These are phyloP conservation scores for Opisthocomus hoazin DNA, from an alignment of 2,113 vertebrate species.

Conservation along the genomic window DNA sequence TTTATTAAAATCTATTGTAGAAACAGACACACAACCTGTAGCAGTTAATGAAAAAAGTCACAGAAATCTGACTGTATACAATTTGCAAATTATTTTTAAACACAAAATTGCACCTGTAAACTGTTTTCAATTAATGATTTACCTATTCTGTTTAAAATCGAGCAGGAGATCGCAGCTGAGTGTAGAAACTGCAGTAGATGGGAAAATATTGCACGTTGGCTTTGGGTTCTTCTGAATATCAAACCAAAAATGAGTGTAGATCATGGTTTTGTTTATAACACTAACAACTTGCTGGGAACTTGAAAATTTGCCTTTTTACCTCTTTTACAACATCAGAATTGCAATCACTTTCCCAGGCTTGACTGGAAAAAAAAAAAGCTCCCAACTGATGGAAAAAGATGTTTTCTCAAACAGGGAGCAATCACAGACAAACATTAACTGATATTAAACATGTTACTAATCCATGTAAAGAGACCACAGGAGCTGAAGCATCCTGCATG, in stretches of 20 bases:
- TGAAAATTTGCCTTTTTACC: not conserved
- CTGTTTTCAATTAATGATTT: not conserved
- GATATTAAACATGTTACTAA: not conserved
- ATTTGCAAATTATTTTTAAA: constrained; percentile 16
- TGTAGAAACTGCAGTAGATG: not conserved
- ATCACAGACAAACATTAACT: not conserved
- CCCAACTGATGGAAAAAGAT: not conserved
- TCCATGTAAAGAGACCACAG: not conserved
- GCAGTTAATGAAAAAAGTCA: not conserved
- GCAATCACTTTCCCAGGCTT: not conserved
- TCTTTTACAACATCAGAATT: not conserved
- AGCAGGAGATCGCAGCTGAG: not conserved
- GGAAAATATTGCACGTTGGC: not conserved
- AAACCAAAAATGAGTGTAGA: not conserved
- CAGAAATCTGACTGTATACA: not conserved
- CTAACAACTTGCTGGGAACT: not conserved
- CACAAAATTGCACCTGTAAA: not conserved
- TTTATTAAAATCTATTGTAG: constrained; percentile 11
- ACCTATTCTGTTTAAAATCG: not conserved
- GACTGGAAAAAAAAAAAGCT: not conserved
- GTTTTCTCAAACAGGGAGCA: not conserved
- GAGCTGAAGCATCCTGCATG: not conserved
- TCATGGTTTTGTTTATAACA: not conserved
- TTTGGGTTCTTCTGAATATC: not conserved
- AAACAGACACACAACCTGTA: not conserved